A percentile compares a stretch with the other conserved stretches of the same genome.
phyloP scores from a whole-genome alignment of 2,888 invertebrate genomes.

The Petrolisthes cinctipes region DNA sequence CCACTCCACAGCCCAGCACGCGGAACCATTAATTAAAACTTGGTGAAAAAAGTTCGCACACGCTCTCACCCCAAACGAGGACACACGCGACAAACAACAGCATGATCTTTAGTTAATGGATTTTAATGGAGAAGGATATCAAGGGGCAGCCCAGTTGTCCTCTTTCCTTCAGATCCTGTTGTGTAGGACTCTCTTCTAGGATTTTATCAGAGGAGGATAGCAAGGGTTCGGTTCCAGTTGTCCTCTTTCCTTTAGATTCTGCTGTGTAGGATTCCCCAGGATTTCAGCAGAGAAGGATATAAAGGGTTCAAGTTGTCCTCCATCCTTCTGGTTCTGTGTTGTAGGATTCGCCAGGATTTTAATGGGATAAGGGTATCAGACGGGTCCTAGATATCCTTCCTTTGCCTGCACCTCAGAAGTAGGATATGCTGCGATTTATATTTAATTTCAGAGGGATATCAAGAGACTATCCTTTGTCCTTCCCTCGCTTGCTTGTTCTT shows the following conservation, averaged over 20 bases:
- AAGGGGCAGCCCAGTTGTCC: background rate
- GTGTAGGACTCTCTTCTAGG: no score
- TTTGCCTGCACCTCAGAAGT: no score
- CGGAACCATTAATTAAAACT: constrained; percentile 18
- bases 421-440: no score
- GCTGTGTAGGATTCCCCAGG: no score
- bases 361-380: no score
- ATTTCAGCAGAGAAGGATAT: no score
- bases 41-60: constrained; percentile 13
- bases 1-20: background rate
- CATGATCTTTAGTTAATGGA: constrained; percentile 13
- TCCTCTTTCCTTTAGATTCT: background rate
- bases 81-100: constrained; percentile 12
- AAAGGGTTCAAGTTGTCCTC: no score
- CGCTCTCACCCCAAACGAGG: constrained; percentile 15
- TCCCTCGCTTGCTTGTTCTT: background rate
- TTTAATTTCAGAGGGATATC: no score
- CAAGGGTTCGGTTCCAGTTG: background rate
- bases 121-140: background rate
- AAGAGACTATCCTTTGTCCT: background rate
- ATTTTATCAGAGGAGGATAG: no score
- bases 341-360: no score
- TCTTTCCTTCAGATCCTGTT: background rate
- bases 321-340: no score
- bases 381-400: no score